Conservation (phyloP, 2,797 vertebrate species). For the Hyperoplus immaculatus region DNA sequence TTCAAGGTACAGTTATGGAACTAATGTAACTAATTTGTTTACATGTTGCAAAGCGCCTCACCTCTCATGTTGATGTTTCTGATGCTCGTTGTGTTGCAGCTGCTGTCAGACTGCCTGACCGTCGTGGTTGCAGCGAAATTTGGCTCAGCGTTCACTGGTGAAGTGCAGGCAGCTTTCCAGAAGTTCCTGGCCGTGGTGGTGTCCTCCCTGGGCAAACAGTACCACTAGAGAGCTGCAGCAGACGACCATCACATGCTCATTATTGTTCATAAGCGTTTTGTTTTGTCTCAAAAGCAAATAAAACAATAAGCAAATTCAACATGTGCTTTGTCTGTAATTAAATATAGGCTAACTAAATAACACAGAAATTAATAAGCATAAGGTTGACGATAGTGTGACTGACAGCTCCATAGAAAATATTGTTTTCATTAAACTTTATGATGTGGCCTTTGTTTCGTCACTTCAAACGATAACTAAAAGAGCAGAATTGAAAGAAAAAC, state of each 20-base stretch:
- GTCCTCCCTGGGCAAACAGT: constrained; percentile 78
- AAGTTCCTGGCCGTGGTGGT: constrained; percentile 79
- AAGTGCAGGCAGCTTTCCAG: constrained; percentile 78
- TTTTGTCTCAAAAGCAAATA: constrained; percentile 27
- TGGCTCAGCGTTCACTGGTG: constrained; percentile 68
- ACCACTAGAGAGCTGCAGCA: constrained; percentile 74
- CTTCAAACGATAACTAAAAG: too few species aligned
- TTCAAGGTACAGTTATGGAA: constrained; percentile 79
- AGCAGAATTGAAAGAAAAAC: too few species aligned
- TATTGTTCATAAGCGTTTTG: not conserved
- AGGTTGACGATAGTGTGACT: too few species aligned
- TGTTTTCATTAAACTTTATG: too few species aligned
- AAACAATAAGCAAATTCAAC: constrained; percentile 5
- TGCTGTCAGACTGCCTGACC: constrained; percentile 80
- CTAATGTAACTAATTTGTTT: too few species aligned
- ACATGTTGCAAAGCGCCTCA: too few species aligned
- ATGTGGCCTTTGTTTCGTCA: too few species aligned
- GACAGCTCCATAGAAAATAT: too few species aligned
- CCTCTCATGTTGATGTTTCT: not conserved
- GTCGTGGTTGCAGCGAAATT: constrained; percentile 74
- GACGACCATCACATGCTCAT: not conserved
- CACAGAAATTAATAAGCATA: too few species aligned
- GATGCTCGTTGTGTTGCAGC: constrained; percentile 61
- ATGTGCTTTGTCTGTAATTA: not conserved
- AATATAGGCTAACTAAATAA: not conserved